Evolutionary conservation across 2,797 vertebrate genomes (phyloP).

Genomic region (Ptychadena robeensis): DNA sequence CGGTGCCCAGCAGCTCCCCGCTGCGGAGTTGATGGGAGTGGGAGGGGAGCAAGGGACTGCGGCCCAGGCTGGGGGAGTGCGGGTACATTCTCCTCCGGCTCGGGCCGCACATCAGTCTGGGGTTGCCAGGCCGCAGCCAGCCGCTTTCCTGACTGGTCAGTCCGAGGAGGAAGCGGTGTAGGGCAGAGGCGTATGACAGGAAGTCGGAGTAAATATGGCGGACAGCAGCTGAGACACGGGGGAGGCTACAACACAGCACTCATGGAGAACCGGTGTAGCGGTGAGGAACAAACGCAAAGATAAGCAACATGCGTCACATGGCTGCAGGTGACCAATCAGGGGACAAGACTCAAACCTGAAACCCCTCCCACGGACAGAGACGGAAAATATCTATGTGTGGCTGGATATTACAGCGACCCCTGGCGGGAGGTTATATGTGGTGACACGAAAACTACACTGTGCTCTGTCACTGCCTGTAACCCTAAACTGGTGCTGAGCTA

Average conservation of each 20-base stretch:
- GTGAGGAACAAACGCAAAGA: conserved; percentile 10
- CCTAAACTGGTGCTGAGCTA: too few species aligned
- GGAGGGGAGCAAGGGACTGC: conserved; percentile 68
- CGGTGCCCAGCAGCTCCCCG: conserved; percentile 14
- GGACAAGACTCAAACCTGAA: not conserved
- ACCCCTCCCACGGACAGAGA: not conserved
- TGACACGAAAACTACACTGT: not conserved
- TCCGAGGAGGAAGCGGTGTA: not conserved
- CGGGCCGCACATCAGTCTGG: conserved; percentile 67
- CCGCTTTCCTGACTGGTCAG: not conserved
- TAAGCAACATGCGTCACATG: conserved; percentile 5
- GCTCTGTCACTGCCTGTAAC: too few species aligned
- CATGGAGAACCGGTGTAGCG: conserved; percentile 11
- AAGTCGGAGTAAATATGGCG: conserved; percentile 31
- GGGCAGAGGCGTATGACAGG: not conserved
- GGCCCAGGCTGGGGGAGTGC: conserved; percentile 74
- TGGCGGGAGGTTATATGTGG: not conserved
- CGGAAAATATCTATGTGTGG: not conserved
- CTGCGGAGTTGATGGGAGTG: conserved; percentile 59
- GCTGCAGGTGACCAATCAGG: not conserved
- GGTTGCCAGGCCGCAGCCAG: conserved; percentile 22
- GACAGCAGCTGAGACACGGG: conserved; percentile 15
- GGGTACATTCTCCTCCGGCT: conserved; percentile 81
- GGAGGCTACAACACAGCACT: not conserved
- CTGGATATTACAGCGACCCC: not conserved